Base-by-base conservation (phyloP, 2,113 vertebrate species). In the Nesogale talazaci region DNA sequence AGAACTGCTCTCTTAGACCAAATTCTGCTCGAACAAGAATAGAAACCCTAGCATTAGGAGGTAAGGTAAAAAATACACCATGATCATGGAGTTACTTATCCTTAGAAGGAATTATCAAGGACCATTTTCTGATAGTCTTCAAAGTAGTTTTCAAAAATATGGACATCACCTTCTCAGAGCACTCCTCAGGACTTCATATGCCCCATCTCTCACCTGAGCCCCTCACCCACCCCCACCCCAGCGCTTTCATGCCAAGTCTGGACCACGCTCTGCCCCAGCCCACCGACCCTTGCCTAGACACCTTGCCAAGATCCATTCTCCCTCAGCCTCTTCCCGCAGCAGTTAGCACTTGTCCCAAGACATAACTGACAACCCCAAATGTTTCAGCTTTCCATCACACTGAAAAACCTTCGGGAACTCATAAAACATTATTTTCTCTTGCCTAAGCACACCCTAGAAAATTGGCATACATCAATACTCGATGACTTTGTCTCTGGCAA, bases 111-210 rank as follows among this genome's bases (percentile, higher is more conserved):
- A 83, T 86, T 61, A 22, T 27, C 42, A 29, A 76, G 75, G 34
- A 27, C n/a, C 40, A 27, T 23, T 78, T 88, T 78, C 46, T 85
- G 23, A 70, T 79, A 40, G 27, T 87, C 36, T 42, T 87, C 20
- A 17, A 91, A 67, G 52, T 40, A 52, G 78, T 82, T 92, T 78
- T 56, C 25, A 25, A 22, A 56, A 90, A 46, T 75, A 80, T n/a
- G 70, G 11, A 27, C 31, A 36, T 81, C 29, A 65, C 2, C 17
- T 10, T 34, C 4, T 46, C 4, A 23, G 69, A 23, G 69, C 34
- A 72, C 27, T 81, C 77, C 34, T 1, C 34, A 31, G 40, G 27
- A 14, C 15, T 70, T 57, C 25, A 42, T 42, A 22, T 63, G 74
- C 25, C 16, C 40, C 17, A 6, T 22, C 29, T 86, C 76, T 42